These are phyloP conservation scores for Corythornis cristatus DNA, from an alignment of 2,113 vertebrate genomes.

Conservation along the genomic window DNA sequence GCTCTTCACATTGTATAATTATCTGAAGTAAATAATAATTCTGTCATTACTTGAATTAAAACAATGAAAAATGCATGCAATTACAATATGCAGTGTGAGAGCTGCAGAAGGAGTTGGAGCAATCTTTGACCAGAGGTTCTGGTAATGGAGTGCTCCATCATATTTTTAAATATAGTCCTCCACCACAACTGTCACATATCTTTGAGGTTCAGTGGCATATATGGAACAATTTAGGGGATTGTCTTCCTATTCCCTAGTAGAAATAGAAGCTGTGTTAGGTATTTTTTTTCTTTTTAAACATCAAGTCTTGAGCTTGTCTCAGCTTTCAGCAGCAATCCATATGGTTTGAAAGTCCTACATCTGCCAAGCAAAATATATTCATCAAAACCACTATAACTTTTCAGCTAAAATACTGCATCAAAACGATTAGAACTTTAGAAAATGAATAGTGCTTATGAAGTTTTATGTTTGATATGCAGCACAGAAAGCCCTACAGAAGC, in stretches of 20 bases:
- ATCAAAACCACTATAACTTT: background rate
- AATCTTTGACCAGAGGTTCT: background rate
- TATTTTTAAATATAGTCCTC: background rate
- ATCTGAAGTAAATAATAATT: background rate
- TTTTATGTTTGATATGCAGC: background rate
- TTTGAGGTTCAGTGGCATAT: background rate
- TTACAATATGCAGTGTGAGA: background rate
- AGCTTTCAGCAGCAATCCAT: constrained; percentile 29
- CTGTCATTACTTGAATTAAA: background rate
- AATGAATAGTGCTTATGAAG: background rate
- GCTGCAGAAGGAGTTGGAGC: background rate
- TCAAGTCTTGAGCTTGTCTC: background rate
- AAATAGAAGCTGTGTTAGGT: background rate
- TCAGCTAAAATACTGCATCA: background rate
- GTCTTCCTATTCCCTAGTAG: background rate
- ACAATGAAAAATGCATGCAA: background rate
- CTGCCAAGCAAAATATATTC: background rate
- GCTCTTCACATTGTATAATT: background rate
- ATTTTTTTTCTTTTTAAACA: background rate
- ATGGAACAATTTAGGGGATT: background rate
- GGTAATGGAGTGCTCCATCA: background rate
- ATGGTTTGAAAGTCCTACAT: background rate
- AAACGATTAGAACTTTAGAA: background rate
- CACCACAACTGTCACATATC: background rate
- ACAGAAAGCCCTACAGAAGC: background rate